These are phyloP conservation scores for Bradypodion pumilum DNA, from an alignment of 2,797 vertebrate genomes.

Conservation along the genomic window DNA sequence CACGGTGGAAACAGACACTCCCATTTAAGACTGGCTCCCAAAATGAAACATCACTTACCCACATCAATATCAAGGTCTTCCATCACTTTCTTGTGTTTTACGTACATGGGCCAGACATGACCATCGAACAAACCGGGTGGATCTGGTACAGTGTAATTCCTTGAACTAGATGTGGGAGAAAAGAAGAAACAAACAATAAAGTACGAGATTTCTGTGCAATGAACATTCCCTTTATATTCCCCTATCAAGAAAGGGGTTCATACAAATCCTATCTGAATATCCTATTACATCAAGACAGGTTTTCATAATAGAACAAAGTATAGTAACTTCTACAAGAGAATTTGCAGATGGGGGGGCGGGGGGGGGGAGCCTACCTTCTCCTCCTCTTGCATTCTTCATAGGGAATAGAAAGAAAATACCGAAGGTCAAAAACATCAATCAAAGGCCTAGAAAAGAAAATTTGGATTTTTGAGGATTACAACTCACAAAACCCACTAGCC, in stretches of 20 bases:
- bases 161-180: conserved; percentile 75
- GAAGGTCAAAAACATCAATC: conserved; percentile 87
- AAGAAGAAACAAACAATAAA: not conserved
- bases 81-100: conserved; percentile 90
- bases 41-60: conserved; percentile 64
- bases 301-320: not conserved
- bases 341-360: not conserved
- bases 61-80: conserved; percentile 83
- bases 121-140: conserved; percentile 91
- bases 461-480: no score
- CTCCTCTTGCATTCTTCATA: conserved; percentile 95
- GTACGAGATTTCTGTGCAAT: not conserved
- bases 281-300: not conserved
- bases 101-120: conserved; percentile 93
- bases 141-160: conserved; percentile 89
- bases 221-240: no score
- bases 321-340: not conserved
- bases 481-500: no score
- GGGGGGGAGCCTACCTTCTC: conserved; percentile 80
- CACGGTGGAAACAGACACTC: not conserved
- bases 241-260: no score
- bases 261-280: not conserved
- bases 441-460: conserved; percentile 78
- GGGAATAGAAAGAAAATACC: conserved; percentile 92
- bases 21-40: not conserved